These are phyloP conservation scores for Daptonema setosum DNA, from an alignment of 2,888 invertebrate species.

Conservation along the genomic window DNA sequence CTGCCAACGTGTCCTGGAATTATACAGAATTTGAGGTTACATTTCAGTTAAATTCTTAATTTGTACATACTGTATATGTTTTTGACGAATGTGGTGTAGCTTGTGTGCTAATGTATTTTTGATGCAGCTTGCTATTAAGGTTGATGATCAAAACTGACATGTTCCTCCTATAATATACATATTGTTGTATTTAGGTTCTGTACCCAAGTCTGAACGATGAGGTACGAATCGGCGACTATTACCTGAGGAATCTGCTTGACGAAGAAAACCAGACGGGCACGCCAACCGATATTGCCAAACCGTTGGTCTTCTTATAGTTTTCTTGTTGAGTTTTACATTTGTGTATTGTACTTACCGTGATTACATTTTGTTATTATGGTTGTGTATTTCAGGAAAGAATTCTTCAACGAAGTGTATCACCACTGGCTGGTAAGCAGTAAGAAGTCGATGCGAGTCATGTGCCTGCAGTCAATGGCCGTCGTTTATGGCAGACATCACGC, in stretches of 20 bases:
- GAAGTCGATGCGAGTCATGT: constrained; percentile 86
- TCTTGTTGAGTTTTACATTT: background rate
- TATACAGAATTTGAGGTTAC: constrained; percentile 70
- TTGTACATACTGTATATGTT: background rate
- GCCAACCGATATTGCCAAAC: constrained; percentile 33
- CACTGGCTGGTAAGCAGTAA: constrained; percentile 73
- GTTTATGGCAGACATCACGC: constrained; percentile 87
- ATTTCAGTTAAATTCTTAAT: background rate
- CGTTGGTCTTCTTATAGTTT: constrained; percentile 17
- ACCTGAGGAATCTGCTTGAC: constrained; percentile 71
- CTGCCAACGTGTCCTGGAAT: constrained; percentile 70
- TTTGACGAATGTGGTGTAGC: background rate
- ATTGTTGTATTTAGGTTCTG: too few species aligned
- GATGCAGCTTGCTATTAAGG: too few species aligned
- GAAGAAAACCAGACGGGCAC: constrained; percentile 45
- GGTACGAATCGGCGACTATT: constrained; percentile 94
- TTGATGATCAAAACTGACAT: too few species aligned
- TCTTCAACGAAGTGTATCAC: constrained; percentile 95
- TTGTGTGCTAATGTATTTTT: too few species aligned
- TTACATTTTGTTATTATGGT: background rate
- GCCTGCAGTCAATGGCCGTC: constrained; percentile 86
- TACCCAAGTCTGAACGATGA: constrained; percentile 85
- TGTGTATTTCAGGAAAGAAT: constrained; percentile 48
- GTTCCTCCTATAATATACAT: too few species aligned
- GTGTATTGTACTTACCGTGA: background rate